Evolutionary conservation across 2,888 invertebrate genomes (phyloP).

Genomic region (Imbricaverruca yamaguchii): DNA sequence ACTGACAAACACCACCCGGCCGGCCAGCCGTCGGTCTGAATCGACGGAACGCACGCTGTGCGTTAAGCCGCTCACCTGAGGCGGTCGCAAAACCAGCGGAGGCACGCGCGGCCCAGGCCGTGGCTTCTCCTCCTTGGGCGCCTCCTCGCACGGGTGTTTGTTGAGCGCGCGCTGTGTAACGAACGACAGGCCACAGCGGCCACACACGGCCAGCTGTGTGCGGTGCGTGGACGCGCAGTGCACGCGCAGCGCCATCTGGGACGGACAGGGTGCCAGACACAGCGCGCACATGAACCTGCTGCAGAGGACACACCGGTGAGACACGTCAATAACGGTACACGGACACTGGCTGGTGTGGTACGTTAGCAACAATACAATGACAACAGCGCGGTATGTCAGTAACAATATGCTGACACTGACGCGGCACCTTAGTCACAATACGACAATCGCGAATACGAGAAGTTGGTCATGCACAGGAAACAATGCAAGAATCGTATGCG

Average conservation of each 20-base stretch:
- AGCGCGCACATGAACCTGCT: not conserved
- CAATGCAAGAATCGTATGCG: too few species aligned
- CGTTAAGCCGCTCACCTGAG: not conserved
- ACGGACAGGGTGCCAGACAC: not conserved
- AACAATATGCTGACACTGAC: too few species aligned
- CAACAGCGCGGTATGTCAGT: too few species aligned
- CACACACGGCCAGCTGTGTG: not conserved
- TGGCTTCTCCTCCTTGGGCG: not conserved
- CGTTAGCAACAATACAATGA: too few species aligned
- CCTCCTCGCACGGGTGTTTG: not conserved
- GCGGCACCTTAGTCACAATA: too few species aligned
- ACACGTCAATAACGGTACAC: not conserved
- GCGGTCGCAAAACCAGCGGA: not conserved
- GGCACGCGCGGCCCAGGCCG: not conserved
- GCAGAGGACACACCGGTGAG: not conserved
- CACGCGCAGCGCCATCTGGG: not conserved
- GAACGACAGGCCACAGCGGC: slow-evolving; percentile 4
- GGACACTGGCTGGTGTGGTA: not conserved
- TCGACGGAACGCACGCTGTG: too few species aligned
- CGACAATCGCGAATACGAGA: too few species aligned
- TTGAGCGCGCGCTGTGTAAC: not conserved
- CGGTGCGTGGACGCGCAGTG: not conserved
- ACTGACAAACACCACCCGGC: too few species aligned
- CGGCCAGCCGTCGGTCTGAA: too few species aligned
- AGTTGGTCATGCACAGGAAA: too few species aligned